phyloP scores from a whole-genome alignment of 1,140 invertebrate genomes.

The Leucophenga varia region DNA sequence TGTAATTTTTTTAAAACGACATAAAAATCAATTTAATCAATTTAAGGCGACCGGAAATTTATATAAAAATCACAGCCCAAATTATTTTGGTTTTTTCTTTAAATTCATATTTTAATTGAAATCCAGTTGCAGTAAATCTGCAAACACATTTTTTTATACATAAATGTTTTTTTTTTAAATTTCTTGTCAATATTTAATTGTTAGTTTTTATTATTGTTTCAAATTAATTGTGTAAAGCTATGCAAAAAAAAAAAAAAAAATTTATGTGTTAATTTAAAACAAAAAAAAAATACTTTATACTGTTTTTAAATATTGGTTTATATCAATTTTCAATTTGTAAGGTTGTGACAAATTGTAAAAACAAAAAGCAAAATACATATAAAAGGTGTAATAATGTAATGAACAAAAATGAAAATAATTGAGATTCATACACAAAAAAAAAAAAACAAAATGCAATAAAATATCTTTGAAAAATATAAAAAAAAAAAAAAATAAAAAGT shows the following conservation, averaged over 20 bases:
- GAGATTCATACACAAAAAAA: constrained; percentile 33
- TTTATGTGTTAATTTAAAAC: constrained; percentile 7
- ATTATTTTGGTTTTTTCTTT: constrained; percentile 5
- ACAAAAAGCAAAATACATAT: constrained; percentile 17
- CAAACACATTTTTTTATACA: constrained; percentile 1
- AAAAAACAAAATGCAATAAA: constrained; percentile 25
- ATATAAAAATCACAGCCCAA: constrained; percentile 8
- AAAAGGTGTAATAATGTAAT: constrained; percentile 8
- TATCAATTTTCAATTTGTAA: constrained; percentile 57
- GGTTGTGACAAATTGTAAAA: constrained; percentile 56
- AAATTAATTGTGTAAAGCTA: neutral
- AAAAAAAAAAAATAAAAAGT: neutral
- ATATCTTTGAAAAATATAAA: constrained; percentile 40
- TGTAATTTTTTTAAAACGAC: constrained; percentile 2
- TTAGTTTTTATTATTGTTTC: constrained; percentile 3
- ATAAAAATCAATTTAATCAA: constrained; percentile 4
- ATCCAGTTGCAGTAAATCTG: neutral
- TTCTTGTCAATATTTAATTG: neutral
- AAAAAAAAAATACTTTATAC: constrained; percentile 32
- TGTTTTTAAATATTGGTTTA: constrained; percentile 43
- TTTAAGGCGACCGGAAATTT: neutral
- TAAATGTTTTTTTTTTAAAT: constrained; percentile 7
- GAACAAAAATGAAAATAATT: constrained; percentile 17
- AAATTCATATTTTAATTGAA: no score
- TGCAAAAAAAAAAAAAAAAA: constrained; percentile 1